phyloP scores from a whole-genome alignment of 2,113 vertebrate species.

The Arvicanthis niloticus region DNA sequence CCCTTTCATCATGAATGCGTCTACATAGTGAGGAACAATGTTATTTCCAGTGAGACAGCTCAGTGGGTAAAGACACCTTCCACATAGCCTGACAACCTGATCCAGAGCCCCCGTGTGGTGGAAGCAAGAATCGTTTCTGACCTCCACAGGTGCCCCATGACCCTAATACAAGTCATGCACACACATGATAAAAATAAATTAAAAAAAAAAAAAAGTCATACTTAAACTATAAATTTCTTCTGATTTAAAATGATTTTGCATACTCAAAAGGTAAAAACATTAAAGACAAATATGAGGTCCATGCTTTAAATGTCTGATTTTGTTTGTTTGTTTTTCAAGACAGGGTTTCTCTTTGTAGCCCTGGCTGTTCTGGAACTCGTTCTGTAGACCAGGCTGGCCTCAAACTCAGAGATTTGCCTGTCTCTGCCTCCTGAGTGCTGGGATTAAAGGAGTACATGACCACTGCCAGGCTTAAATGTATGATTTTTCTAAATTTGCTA shows the following conservation, averaged over 20 bases:
- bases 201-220: no score
- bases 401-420: background rate
- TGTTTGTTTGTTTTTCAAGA: conserved; percentile 46
- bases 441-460: background rate
- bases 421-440: background rate
- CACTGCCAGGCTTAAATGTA: background rate
- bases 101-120: background rate
- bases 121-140: background rate
- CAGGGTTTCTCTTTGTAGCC: background rate
- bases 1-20: background rate
- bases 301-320: conserved; percentile 34
- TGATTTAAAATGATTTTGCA: background rate
- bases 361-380: background rate
- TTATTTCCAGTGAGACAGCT: background rate
- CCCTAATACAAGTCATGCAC: background rate
- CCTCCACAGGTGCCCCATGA: background rate
- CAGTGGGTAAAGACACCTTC: background rate
- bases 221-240: background rate
- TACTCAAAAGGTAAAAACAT: conserved; percentile 40
- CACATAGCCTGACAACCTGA: background rate
- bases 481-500: conserved; percentile 25
- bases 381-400: background rate
- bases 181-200: background rate
- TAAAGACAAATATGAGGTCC: conserved; percentile 37
- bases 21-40: background rate